Evolutionary conservation across 2,888 invertebrate genomes (phyloP).

Genomic region (Cistogaster globosa): DNA sequence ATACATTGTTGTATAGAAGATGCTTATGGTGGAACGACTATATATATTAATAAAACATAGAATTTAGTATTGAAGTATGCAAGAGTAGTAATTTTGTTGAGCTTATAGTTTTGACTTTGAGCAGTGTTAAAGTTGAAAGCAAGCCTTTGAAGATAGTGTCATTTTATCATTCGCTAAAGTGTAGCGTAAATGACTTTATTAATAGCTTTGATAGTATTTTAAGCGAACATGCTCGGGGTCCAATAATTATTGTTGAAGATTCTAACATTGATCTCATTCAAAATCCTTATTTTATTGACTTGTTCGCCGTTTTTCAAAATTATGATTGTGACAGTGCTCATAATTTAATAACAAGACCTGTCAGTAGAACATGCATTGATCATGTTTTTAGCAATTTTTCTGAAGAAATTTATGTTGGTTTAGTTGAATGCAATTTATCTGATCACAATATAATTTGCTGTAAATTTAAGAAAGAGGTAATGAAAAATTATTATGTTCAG

Average conservation of each 20-base stretch:
- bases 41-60: constrained; percentile 1
- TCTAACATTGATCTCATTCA: constrained; percentile 35
- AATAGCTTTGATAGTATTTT: constrained; percentile 2
- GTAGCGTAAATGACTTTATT: too few species aligned
- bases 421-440: constrained; percentile 26
- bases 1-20: constrained; percentile 38
- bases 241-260: constrained; percentile 32
- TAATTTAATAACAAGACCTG: constrained; percentile 30
- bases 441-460: constrained; percentile 29
- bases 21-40: constrained; percentile 28
- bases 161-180: too few species aligned
- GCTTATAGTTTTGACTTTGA: constrained; percentile 13
- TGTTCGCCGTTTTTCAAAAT: constrained; percentile 12
- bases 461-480: background rate
- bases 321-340: constrained; percentile 44
- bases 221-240: background rate
- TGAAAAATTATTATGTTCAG: background rate
- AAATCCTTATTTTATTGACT: constrained; percentile 12
- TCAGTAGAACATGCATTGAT: constrained; percentile 24
- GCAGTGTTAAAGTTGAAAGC: constrained; percentile 13
- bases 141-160: constrained; percentile 1
- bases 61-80: constrained; percentile 13
- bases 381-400: constrained; percentile 39
- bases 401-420: constrained; percentile 13
- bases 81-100: constrained; percentile 31